Base-by-base conservation (phyloP, 2,888 invertebrate species). In the Dasypolia templi region DNA sequence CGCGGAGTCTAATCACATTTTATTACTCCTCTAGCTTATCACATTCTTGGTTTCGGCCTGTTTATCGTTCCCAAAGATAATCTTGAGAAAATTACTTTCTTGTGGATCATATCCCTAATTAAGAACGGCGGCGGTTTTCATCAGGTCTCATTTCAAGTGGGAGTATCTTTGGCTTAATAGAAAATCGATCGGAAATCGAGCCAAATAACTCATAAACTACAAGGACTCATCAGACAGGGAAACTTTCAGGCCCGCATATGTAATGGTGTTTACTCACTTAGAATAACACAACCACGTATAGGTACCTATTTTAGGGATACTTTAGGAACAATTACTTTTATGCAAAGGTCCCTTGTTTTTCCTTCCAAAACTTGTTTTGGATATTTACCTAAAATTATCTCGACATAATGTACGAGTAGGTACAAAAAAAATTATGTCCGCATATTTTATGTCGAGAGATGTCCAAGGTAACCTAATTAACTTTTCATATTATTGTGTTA, bases 51-150 rank as follows among this genome's bases (percentile, higher is more conserved):
- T 87, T 75, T 87, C 87, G 46, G 67, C 53, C 81, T 87, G 86
- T 83, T 87, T 88, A 87, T 88, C 87, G 82, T 87, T 87, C 73
- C 79, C 81, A 79, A 82, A 91, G 91, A 92, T 94, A 90, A 91
- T 92, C 91, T 89, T 81, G 84, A 86, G 91, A 89, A 93, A 94
- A 95, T 94, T 94, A 93, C 94, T 92, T 94, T 94, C 92, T 90
- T 92, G 92, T 90, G 91, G 92, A 91, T 94, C 92, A 94, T 93
- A 92, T 92, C 90, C 91, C 90, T 94, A 95, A 95, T 95, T 95
- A 95, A 91, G 92, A 91, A 90, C 86, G 90, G 90, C 89, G 88
- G 87, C 87, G 87, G 90, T 88, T 88, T 89, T 92, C 89, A 88
- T 90, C 89, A 91, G 81, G 82, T 81, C 87, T 88, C 86, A 85